Conservation (phyloP, 2,113 vertebrate species). For the Cynoglossus semilaevis region DNA sequence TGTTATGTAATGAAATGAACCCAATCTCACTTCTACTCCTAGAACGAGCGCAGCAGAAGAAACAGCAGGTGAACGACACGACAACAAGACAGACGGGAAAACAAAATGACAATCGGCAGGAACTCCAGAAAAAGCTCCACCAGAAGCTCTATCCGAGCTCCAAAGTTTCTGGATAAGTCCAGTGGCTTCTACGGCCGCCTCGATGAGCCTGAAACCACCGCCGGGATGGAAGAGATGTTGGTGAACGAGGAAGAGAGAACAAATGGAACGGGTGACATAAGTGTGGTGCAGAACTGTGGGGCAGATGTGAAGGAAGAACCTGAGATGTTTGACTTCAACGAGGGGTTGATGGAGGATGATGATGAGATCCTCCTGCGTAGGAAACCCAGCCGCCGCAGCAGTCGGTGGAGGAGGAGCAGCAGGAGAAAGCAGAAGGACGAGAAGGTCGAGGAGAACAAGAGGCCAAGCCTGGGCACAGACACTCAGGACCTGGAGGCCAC, state of each 20-base stretch:
- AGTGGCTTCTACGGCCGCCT: slow-evolving; percentile 75
- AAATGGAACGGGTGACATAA: not conserved
- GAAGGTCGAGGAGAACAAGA: slow-evolving; percentile 29
- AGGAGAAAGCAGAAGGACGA: slow-evolving; percentile 61
- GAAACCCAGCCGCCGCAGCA: slow-evolving; percentile 64
- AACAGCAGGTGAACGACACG: not conserved
- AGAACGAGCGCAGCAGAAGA: not conserved
- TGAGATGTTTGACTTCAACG: slow-evolving; percentile 46
- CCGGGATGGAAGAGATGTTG: slow-evolving; percentile 8
- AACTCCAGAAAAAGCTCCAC: slow-evolving; percentile 65
- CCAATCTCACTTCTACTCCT: slow-evolving; percentile 26
- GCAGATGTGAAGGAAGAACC: slow-evolving; percentile 38
- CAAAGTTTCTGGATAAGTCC: slow-evolving; percentile 74
- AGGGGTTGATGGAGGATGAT: slow-evolving; percentile 70
- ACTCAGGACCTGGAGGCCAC: slow-evolving; percentile 1
- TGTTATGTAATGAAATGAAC: slow-evolving; percentile 37
- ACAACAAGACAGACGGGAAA: slow-evolving; percentile 2
- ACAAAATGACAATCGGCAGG: slow-evolving; percentile 75
- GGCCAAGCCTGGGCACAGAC: slow-evolving; percentile 1
- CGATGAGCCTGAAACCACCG: slow-evolving; percentile 57
- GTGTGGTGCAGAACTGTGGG: not conserved
- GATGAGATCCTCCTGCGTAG: slow-evolving; percentile 64
- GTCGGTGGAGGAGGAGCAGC: slow-evolving; percentile 72
- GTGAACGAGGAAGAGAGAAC: slow-evolving; percentile 2
- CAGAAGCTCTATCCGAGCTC: slow-evolving; percentile 63